phyloP scores from a whole-genome alignment of 2,113 vertebrate genomes.

The Larimichthys polyactis region DNA sequence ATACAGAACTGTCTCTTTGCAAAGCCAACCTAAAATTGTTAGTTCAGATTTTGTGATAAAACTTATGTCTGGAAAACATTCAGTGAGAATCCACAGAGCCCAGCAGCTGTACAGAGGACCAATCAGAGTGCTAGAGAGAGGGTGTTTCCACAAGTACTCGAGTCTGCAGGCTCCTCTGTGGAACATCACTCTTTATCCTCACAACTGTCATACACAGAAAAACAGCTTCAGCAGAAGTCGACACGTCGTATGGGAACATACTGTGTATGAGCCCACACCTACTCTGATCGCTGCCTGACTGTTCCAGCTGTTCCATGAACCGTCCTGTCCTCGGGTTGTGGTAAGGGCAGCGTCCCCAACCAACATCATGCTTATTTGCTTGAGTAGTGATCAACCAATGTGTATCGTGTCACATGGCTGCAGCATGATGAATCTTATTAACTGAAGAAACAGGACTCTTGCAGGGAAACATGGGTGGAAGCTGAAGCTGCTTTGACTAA shows the following conservation, averaged over 20 bases:
- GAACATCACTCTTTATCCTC: not conserved
- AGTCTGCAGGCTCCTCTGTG: not conserved
- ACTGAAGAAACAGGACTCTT: not conserved
- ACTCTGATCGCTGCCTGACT: not conserved
- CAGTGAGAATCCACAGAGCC: not conserved
- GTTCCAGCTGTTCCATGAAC: slow-evolving; percentile 3
- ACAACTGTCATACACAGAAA: not conserved
- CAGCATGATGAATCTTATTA: slow-evolving; percentile 54
- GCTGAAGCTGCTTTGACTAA: not conserved
- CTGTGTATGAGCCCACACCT: not conserved
- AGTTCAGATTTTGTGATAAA: not conserved
- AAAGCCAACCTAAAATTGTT: not conserved
- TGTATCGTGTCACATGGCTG: slow-evolving; percentile 67
- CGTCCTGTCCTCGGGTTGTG: slow-evolving; percentile 21
- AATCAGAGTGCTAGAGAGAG: not conserved
- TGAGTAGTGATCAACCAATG: slow-evolving; percentile 27
- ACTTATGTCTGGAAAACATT: not conserved
- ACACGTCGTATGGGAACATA: not conserved
- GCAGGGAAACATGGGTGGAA: not conserved
- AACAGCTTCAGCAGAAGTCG: not conserved
- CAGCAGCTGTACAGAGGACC: not conserved
- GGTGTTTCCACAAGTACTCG: not conserved
- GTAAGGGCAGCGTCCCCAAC: slow-evolving; percentile 36
- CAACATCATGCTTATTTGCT: slow-evolving; percentile 51
- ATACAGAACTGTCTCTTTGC: not conserved